Percentiles rank a stretch among this genome's conserved stretches.
These are phyloP conservation scores for Papilio demoleus DNA, from an alignment of 2,888 invertebrate species.

Conservation along the genomic window DNA sequence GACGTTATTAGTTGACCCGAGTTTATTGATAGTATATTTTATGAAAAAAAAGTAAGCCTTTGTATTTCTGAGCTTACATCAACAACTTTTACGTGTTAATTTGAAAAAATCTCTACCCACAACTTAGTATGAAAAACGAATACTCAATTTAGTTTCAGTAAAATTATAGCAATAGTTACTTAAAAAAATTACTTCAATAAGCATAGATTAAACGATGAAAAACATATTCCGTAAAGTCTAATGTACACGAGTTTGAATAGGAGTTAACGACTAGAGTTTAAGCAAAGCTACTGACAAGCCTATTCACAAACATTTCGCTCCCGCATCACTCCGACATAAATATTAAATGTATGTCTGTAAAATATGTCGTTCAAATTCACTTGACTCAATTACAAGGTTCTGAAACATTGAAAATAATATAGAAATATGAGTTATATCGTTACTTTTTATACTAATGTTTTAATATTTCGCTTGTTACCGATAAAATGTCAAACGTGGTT, in stretches of 20 bases:
- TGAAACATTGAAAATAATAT: not conserved
- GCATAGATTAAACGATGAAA: constrained; percentile 10
- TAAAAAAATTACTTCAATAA: not conserved
- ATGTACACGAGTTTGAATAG: constrained; percentile 9
- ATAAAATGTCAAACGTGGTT: too few relatives aligned
- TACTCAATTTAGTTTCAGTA: too few relatives aligned
- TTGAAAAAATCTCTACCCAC: too few relatives aligned
- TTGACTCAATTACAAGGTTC: constrained; percentile 14
- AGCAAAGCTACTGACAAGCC: constrained; percentile 24
- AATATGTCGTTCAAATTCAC: constrained; percentile 9
- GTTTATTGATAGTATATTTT: too few relatives aligned
- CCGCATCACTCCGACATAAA: not conserved
- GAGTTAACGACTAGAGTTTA: constrained; percentile 26
- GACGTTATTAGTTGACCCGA: too few relatives aligned
- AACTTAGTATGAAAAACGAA: too few relatives aligned
- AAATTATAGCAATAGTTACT: not conserved
- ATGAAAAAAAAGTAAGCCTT: too few relatives aligned
- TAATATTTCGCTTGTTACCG: too few relatives aligned
- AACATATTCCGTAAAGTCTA: constrained; percentile 3
- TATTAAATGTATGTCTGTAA: not conserved
- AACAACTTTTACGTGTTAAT: too few relatives aligned
- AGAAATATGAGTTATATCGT: not conserved
- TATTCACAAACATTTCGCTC: constrained; percentile 19
- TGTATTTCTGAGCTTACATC: too few relatives aligned
- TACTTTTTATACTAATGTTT: too few relatives aligned